Conservation (phyloP, 2,888 invertebrate species). For the Spilarctia lutea region DNA sequence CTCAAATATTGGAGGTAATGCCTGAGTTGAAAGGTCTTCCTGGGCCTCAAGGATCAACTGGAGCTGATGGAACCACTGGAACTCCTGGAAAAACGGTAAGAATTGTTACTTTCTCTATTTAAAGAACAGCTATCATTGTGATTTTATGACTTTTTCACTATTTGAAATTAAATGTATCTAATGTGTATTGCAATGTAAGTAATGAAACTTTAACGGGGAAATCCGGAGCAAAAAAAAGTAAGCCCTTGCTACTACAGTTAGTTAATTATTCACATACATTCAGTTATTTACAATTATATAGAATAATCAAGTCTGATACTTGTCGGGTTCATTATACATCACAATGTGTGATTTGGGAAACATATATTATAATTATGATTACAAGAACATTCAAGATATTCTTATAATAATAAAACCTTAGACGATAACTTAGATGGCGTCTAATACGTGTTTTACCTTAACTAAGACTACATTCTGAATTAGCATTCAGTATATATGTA, state of each 20-base stretch:
- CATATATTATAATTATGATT: conserved; percentile 32
- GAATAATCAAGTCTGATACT: conserved; percentile 49
- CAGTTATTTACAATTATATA: conserved; percentile 46
- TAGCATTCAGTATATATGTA: not conserved
- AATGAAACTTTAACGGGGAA: too few relatives aligned
- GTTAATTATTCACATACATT: conserved; percentile 34
- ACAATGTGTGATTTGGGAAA: conserved; percentile 43
- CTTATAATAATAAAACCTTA: conserved; percentile 14
- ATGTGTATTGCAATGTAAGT: too few relatives aligned
- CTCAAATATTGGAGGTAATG: conserved; percentile 87
- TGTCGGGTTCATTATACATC: conserved; percentile 43
- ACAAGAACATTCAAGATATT: conserved; percentile 16
- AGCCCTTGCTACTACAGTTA: conserved; percentile 20
- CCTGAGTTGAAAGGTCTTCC: conserved; percentile 90
- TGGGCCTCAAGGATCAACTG: conserved; percentile 87
- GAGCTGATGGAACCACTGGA: conserved; percentile 92
- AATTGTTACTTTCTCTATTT: not conserved
- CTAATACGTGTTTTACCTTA: conserved; percentile 8
- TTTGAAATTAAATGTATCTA: too few relatives aligned
- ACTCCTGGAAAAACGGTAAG: conserved; percentile 92
- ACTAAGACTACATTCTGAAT: not conserved
- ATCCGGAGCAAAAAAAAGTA: too few relatives aligned
- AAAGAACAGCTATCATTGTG: not conserved
- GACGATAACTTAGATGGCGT: conserved; percentile 3
- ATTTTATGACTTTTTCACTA: too few relatives aligned